Percentiles rank a stretch among this genome's conserved stretches.
These are phyloP conservation scores for Petromus typicus DNA, from an alignment of 2,113 vertebrate species.

Conservation along the genomic window DNA sequence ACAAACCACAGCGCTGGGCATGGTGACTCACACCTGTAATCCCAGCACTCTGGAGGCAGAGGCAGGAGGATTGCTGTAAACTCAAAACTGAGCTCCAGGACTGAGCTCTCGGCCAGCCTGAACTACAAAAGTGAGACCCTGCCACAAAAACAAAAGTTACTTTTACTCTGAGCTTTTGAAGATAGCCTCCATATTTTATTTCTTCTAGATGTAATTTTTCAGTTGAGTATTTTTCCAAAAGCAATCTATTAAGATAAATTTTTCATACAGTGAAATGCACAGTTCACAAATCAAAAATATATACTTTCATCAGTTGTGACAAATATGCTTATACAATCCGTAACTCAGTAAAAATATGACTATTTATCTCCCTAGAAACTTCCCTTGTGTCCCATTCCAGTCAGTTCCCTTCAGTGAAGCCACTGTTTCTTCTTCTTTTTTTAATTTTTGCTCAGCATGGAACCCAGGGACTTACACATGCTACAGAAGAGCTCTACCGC, in stretches of 20 bases:
- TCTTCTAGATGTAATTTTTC: constrained; percentile 25
- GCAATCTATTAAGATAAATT: neutral
- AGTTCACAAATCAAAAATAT: neutral
- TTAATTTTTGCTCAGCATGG: neutral
- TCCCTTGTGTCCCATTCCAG: neutral
- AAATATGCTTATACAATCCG: neutral
- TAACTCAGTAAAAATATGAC: neutral
- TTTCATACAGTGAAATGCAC: neutral
- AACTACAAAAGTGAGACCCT: too few species aligned
- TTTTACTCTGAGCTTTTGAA: constrained; percentile 6
- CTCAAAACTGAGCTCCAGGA: too few species aligned
- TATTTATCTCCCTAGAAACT: neutral
- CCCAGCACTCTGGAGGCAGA: too few species aligned
- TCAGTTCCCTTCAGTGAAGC: neutral
- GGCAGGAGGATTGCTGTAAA: too few species aligned
- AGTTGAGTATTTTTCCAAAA: neutral
- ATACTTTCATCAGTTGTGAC: neutral
- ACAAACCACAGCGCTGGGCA: too few species aligned
- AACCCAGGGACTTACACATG: neutral
- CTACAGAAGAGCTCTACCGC: neutral
- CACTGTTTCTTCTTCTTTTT: neutral
- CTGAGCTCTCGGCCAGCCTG: too few species aligned
- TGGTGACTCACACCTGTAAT: too few species aligned
- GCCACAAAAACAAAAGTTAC: too few species aligned
- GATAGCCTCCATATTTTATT: neutral